Evolutionary conservation across 2,113 vertebrate genomes (phyloP).

Genomic region (Ascaphus truei): DNA sequence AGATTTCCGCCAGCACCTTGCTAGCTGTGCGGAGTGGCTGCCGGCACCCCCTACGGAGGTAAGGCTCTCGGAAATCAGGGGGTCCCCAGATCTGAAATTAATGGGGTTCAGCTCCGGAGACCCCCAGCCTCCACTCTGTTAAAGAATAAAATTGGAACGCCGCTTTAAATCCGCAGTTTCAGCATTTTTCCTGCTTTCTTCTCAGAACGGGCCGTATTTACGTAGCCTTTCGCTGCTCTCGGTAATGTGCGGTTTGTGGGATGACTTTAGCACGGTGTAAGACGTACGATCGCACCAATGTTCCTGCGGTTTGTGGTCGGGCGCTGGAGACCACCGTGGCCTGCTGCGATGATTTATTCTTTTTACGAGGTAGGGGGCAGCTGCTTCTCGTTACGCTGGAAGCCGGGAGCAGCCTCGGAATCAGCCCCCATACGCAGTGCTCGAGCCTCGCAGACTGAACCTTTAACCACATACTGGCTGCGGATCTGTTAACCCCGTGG

Average conservation of each 20-base stretch:
- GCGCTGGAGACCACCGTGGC: conserved; percentile 65
- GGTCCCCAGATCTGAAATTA: too few relatives aligned
- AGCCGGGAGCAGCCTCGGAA: conserved; percentile 16
- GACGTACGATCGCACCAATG: conserved; percentile 73
- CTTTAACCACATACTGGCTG: neutral
- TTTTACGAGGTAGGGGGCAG: conserved; percentile 63
- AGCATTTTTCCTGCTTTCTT: conserved; percentile 50
- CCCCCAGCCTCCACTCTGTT: too few relatives aligned
- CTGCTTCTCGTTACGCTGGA: conserved; percentile 66
- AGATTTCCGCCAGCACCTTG: too few relatives aligned
- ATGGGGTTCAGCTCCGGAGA: too few relatives aligned
- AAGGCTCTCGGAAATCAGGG: too few relatives aligned
- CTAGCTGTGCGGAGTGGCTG: too few relatives aligned
- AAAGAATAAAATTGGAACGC: too few relatives aligned
- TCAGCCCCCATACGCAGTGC: neutral
- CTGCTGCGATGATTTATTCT: conserved; percentile 62
- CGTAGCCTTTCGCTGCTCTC: conserved; percentile 60
- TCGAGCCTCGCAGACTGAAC: too few relatives aligned
- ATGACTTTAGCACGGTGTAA: conserved; percentile 72
- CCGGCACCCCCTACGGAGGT: too few relatives aligned
- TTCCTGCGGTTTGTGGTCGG: conserved; percentile 69
- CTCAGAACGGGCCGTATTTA: conserved; percentile 60
- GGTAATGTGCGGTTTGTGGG: conserved; percentile 80
- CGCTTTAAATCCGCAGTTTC: conserved; percentile 18
- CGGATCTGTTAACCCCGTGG: neutral